Evolutionary conservation across 1,140 invertebrate species (phyloP).

Genomic region (Drosophila orosa): DNA sequence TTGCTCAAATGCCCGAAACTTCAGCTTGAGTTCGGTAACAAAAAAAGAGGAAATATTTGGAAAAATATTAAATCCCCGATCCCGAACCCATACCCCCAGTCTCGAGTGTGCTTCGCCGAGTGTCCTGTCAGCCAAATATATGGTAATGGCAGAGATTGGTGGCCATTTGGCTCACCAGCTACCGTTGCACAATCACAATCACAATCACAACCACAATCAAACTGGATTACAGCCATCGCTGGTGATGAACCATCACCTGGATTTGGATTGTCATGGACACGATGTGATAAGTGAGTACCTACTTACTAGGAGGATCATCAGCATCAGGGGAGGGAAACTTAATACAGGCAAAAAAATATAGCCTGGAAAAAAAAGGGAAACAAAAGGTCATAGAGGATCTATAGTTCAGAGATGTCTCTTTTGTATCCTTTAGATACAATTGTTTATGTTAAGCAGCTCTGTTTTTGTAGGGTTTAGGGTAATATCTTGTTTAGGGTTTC

Average conservation of each 20-base stretch:
- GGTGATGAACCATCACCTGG: constrained; percentile 86
- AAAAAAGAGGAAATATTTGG: not conserved
- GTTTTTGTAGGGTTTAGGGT: not conserved
- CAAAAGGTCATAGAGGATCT: constrained; percentile 4
- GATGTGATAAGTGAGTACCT: constrained; percentile 84
- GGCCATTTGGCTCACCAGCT: constrained; percentile 87
- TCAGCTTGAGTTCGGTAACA: constrained; percentile 36
- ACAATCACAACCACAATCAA: constrained; percentile 85
- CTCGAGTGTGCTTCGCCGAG: constrained; percentile 63
- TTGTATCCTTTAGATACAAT: constrained; percentile 18
- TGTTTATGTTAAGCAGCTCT: constrained; percentile 2
- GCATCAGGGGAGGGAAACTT: constrained; percentile 9
- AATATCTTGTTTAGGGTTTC: not conserved
- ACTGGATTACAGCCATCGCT: constrained; percentile 86
- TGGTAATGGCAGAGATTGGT: constrained; percentile 87
- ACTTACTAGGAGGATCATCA: not conserved
- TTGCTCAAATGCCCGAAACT: constrained; percentile 52
- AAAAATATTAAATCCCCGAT: not conserved
- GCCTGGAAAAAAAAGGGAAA: not conserved
- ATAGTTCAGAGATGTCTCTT: not conserved
- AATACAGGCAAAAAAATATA: constrained; percentile 4
- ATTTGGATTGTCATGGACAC: constrained; percentile 84
- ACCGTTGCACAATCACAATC: constrained; percentile 85
- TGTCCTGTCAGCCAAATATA: constrained; percentile 84
- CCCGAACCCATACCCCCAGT: constrained; percentile 15